Conservation (phyloP, 2,797 vertebrate genomes). For the Gymnocypris eckloni region DNA sequence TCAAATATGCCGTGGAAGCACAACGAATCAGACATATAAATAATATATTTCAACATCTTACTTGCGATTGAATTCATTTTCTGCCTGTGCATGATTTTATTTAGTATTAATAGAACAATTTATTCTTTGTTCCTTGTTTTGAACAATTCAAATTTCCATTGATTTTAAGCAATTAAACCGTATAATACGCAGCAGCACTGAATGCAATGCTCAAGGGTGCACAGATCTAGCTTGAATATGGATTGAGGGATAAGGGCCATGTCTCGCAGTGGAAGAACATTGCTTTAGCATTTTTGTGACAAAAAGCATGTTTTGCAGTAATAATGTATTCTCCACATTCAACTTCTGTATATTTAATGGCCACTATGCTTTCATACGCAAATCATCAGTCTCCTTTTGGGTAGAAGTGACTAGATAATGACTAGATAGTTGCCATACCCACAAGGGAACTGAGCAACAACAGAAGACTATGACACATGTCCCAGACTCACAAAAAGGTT, state of each 20-base stretch:
- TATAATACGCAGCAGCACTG: background rate
- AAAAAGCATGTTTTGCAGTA: background rate
- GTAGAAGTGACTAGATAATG: background rate
- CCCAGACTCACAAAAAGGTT: background rate
- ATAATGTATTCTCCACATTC: background rate
- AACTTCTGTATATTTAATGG: background rate
- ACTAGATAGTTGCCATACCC: background rate
- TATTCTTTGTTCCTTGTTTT: slow-evolving; percentile 13
- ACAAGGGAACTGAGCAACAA: background rate
- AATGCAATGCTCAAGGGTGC: background rate
- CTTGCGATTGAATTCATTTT: background rate
- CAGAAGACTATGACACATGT: slow-evolving; percentile 15
- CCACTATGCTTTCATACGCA: slow-evolving; percentile 2
- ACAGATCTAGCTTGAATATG: slow-evolving; percentile 2
- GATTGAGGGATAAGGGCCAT: background rate
- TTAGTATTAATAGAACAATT: background rate
- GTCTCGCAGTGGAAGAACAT: background rate
- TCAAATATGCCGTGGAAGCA: slow-evolving; percentile 8
- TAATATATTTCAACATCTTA: slow-evolving; percentile 1
- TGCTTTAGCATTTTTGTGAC: slow-evolving; percentile 1
- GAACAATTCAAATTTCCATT: slow-evolving; percentile 26
- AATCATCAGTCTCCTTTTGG: slow-evolving; percentile 10
- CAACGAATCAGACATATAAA: background rate
- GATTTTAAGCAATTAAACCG: slow-evolving; percentile 16
- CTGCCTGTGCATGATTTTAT: background rate